phyloP scores from a whole-genome alignment of 2,797 vertebrate species.

The Acanthornis magna region DNA sequence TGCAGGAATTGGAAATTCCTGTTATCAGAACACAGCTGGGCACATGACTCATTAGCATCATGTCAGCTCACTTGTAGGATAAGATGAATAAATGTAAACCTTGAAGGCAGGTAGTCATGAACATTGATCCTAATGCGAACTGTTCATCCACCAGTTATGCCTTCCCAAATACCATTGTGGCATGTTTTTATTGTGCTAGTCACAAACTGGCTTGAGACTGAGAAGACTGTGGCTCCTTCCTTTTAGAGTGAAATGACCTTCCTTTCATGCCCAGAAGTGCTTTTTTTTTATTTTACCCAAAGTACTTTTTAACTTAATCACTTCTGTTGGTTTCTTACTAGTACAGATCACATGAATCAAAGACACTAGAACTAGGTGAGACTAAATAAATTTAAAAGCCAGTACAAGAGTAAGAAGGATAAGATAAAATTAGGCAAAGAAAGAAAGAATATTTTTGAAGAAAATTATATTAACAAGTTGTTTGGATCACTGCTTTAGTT shows the following conservation, averaged over 20 bases:
- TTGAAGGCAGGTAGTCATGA: neutral
- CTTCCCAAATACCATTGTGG: neutral
- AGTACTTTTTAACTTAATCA: neutral
- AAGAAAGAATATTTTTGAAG: neutral
- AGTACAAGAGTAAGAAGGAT: neutral
- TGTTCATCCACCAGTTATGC: neutral
- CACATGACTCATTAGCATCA: neutral
- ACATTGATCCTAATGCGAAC: neutral
- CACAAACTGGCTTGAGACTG: neutral
- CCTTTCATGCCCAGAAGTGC: neutral
- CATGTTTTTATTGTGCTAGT: neutral
- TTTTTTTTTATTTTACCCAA: neutral
- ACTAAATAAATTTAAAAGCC: neutral
- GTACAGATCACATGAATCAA: neutral
- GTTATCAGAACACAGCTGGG: neutral
- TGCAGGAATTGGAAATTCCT: neutral
- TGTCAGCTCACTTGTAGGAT: neutral
- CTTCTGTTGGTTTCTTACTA: neutral
- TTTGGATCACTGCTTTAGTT: neutral
- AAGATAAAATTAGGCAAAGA: neutral
- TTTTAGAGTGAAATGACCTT: neutral
- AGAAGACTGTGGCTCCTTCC: neutral
- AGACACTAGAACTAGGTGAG: neutral
- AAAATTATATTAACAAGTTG: neutral
- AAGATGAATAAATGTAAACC: neutral